A percentile compares a stretch with the other conserved stretches of the same genome.
Evolutionary conservation across 23 tunicate species (phyloP).

Genomic region (Aplidium turbinatum): DNA sequence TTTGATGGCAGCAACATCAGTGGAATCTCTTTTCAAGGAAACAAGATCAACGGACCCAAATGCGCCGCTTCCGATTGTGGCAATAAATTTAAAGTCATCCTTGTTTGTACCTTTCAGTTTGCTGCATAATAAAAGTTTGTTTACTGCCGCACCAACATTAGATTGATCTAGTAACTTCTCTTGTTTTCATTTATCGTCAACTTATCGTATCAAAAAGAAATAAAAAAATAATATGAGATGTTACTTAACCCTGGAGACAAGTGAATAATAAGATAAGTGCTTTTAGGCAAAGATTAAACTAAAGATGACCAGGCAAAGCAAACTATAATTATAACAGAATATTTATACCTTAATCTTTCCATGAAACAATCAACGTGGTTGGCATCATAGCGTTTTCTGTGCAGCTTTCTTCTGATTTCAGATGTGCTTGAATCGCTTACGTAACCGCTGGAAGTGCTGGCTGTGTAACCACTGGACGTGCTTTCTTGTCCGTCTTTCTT

Average conservation of each 20-base stretch:
- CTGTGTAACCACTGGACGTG: slow-evolving; percentile 7
- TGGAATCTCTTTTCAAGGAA: not conserved
- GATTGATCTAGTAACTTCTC: too few relatives aligned
- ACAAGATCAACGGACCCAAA: slow-evolving; percentile 54
- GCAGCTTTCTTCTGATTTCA: not conserved
- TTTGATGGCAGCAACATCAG: slow-evolving; percentile 43
- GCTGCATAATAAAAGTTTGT: slow-evolving; percentile 15
- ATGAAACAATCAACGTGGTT: too few relatives aligned
- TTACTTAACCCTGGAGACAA: not conserved
- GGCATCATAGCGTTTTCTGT: not conserved
- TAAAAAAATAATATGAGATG: not conserved
- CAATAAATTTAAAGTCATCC: slow-evolving; percentile 32
- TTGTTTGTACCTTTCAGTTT: slow-evolving; percentile 25
- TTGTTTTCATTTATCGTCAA: too few relatives aligned
- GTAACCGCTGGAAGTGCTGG: slow-evolving; percentile 41
- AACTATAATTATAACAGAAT: too few relatives aligned
- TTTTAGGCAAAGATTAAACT: too few relatives aligned
- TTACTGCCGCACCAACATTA: too few relatives aligned
- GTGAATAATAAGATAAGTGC: too few relatives aligned
- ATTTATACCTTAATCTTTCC: too few relatives aligned
- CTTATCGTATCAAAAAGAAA: too few relatives aligned
- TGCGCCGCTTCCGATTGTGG: slow-evolving; percentile 64
- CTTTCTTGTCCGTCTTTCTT: slow-evolving; percentile 6
- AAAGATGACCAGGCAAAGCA: too few relatives aligned
- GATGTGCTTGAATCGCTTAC: slow-evolving; percentile 28